phyloP scores from a whole-genome alignment of 2,797 vertebrate genomes.

The Clarias pachynema region DNA sequence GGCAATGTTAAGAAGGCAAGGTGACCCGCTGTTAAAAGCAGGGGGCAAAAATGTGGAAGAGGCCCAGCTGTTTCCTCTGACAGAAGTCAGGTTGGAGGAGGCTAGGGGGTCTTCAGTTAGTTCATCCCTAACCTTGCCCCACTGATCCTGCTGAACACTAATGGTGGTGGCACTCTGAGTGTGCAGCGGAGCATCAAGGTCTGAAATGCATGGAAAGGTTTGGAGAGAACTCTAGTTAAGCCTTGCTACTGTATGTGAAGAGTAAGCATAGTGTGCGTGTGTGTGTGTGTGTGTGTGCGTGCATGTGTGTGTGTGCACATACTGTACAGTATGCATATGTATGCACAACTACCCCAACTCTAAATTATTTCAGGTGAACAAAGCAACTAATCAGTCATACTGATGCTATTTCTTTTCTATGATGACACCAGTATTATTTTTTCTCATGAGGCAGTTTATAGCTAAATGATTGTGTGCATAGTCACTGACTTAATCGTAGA shows the following conservation, averaged over 20 bases:
- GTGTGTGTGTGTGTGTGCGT: neutral
- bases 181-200: conserved; percentile 27
- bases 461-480: neutral
- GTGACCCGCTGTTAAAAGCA: conserved; percentile 51
- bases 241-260: conserved; percentile 2
- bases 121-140: conserved; percentile 49
- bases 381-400: neutral
- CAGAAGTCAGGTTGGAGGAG: conserved; percentile 48
- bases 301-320: conserved; percentile 1
- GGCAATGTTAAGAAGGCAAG: conserved; percentile 43
- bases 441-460: neutral
- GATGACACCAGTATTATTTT: neutral
- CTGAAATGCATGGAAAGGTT: conserved; percentile 14
- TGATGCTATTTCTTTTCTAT: neutral
- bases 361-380: conserved; percentile 8
- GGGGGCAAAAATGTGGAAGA: conserved; percentile 42
- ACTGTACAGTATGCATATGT: neutral
- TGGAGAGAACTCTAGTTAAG: conserved; percentile 27
- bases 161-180: conserved; percentile 47
- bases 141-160: conserved; percentile 41
- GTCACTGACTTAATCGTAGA: neutral
- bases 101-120: conserved; percentile 45
- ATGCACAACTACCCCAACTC: neutral
- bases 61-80: conserved; percentile 57
- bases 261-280: conserved; percentile 11